Evolutionary conservation across 35 echinoderm and acorn worm genomes (phyloP).

Genomic region (Heliocidaris erythrogramma): DNA sequence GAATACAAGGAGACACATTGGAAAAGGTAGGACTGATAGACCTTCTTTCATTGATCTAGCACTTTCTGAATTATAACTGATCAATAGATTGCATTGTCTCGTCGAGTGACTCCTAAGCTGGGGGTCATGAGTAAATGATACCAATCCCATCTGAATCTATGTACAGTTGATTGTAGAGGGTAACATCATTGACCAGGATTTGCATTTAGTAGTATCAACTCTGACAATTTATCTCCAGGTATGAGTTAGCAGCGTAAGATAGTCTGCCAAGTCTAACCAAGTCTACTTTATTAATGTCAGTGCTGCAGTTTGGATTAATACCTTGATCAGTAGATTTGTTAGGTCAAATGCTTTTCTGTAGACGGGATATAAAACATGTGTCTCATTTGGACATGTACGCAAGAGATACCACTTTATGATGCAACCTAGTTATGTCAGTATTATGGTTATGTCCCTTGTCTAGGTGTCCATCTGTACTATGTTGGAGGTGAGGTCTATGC

Average conservation of each 20-base stretch:
- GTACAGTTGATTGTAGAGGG: too few species aligned
- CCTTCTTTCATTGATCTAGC: not conserved
- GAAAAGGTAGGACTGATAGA: slow-evolving; percentile 74
- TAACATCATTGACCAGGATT: too few species aligned
- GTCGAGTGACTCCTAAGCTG: not conserved
- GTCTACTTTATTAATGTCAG: not conserved
- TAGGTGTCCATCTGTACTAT: slow-evolving; percentile 99
- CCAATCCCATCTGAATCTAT: too few species aligned
- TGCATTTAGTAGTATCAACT: too few species aligned
- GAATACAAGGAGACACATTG: slow-evolving; percentile 98
- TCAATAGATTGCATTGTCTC: too few species aligned
- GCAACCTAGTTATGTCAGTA: too few species aligned
- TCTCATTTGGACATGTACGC: not conserved
- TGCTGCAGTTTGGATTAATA: not conserved
- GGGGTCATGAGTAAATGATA: not conserved
- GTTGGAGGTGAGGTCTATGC: slow-evolving; percentile 99
- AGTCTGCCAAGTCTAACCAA: too few species aligned
- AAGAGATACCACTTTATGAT: too few species aligned
- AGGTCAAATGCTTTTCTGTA: not conserved
- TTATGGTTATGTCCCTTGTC: not conserved
- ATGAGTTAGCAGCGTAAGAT: too few species aligned
- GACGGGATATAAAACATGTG: not conserved
- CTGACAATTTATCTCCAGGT: too few species aligned
- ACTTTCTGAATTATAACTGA: too few species aligned
- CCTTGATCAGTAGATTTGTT: not conserved